These are phyloP conservation scores for Syrrhaptes paradoxus DNA, from an alignment of 2,113 vertebrate species.

Conservation along the genomic window DNA sequence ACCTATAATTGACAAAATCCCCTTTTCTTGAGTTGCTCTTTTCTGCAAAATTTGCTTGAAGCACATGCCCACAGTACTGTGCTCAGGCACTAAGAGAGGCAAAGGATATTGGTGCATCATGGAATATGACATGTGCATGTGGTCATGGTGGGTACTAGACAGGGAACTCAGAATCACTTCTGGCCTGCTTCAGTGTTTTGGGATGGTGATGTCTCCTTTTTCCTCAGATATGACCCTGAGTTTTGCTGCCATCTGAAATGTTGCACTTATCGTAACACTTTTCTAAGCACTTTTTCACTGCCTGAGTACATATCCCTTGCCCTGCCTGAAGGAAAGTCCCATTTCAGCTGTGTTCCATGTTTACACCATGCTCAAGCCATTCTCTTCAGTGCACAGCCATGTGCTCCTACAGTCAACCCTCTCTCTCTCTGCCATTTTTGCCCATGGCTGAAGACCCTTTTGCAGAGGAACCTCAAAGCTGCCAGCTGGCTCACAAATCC, in stretches of 20 bases:
- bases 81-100: background rate
- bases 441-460: background rate
- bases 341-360: background rate
- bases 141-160: background rate
- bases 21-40: background rate
- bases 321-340: background rate
- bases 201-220: background rate
- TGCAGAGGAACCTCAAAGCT: background rate
- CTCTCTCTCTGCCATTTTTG: background rate
- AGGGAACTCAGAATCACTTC: background rate
- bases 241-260: background rate
- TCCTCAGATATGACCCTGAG: background rate
- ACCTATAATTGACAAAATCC: fast-evolving
- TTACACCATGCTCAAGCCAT: background rate
- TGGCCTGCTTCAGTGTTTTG: background rate
- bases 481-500: background rate
- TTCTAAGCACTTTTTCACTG: background rate
- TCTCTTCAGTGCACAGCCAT: background rate
- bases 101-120: background rate
- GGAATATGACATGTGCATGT: background rate
- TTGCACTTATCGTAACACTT: background rate
- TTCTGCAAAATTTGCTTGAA: background rate
- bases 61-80: background rate
- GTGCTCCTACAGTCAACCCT: background rate
- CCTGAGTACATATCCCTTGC: background rate